Evolutionary conservation across 2,888 invertebrate genomes (phyloP).

Genomic region (Drosophila paramelanica): DNA sequence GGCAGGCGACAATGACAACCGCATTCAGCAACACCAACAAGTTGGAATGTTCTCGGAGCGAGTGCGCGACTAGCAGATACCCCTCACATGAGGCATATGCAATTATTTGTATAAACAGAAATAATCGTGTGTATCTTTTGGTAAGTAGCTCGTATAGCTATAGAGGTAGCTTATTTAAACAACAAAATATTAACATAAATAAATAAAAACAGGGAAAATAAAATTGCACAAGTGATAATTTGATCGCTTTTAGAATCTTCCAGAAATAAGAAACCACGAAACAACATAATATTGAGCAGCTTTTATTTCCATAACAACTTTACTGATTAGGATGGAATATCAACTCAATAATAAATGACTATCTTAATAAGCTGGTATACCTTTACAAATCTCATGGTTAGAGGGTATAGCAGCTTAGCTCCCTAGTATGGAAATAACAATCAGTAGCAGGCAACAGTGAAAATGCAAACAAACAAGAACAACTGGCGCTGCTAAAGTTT

Average conservation of each 20-base stretch:
- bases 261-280: not conserved
- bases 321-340: too few species aligned
- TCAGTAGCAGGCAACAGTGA: constrained; percentile 53
- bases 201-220: too few species aligned
- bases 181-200: too few species aligned
- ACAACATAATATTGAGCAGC: too few species aligned
- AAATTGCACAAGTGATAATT: too few species aligned
- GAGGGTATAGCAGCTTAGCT: constrained; percentile 17
- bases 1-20: constrained; percentile 47
- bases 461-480: constrained; percentile 55
- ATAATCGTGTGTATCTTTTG: too few species aligned
- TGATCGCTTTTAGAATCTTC: not conserved
- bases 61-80: constrained; percentile 9
- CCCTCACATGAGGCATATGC: not conserved
- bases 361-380: not conserved
- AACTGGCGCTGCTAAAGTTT: constrained; percentile 33
- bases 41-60: not conserved
- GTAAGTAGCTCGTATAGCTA: not conserved
- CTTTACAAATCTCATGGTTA: not conserved
- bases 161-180: too few species aligned
- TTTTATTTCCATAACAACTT: too few species aligned
- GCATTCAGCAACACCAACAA: constrained; percentile 21
- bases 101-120: too few species aligned
- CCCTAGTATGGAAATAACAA: constrained; percentile 44
- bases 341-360: too few species aligned